Base-by-base conservation (phyloP, 1,140 invertebrate species). In the Matsumurasca onukii region DNA sequence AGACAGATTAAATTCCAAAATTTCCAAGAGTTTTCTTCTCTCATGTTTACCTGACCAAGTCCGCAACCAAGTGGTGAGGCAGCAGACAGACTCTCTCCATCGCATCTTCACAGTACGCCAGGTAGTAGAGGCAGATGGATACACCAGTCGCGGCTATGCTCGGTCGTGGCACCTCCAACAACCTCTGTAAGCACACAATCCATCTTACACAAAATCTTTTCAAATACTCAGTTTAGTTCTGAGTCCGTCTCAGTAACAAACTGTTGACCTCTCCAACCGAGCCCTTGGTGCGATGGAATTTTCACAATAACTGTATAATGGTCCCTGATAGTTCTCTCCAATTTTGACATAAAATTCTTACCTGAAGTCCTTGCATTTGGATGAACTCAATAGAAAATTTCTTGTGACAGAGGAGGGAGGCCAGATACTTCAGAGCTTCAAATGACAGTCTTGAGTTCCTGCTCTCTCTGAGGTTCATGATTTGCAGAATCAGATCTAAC, bases 351-450 rank as follows among this genome's bases (percentile, higher is more conserved):
- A n/a, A n/a, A n/a, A n/a, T n/a, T n/a, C 75, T 75, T 69, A 88
- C 87, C 82, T 93, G 90, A 52, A 98, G 77, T 1, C 95, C 95
- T 45, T 90, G 89, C 73, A 88, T 86, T 66, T 90, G 87, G 15
- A 98, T 88, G 79, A 98, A 98, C 78, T 98, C 95, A 12, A 98
- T 88, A 0, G 94, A 94, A 82, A 98, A 98, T 79, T 98, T 98
- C 80, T 98, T 98, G 79, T 98, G 97, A 75, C 95, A 98, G 0
- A 98, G 82, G 51, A 98, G 79, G 1, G 95, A 92, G 0, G 95
- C 92, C 1, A 98, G 82, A 80, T 98, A 99, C 82, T 97, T 91
- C 0, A 96, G 82, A 0, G 95, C 95, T 80, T 98, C 97, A 82
- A 98, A 98, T 0, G 94, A 94, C 1, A 98, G 81, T 31, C 96